These are phyloP conservation scores for Diaprepes abbreviatus DNA, from an alignment of 2,888 invertebrate genomes.

Conservation along the genomic window DNA sequence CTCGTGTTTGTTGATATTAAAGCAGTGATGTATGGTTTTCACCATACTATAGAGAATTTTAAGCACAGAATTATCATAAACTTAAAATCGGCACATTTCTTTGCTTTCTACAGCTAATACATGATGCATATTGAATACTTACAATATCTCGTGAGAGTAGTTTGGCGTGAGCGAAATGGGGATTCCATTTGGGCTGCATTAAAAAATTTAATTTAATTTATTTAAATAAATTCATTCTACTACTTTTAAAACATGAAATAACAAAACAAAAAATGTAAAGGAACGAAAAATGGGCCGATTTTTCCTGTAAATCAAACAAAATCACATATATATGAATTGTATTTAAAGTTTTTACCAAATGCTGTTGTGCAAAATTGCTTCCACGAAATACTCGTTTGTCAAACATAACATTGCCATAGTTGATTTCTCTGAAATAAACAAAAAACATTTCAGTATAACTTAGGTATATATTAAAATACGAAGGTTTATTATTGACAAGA, in stretches of 20 bases:
- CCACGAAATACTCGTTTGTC: slow-evolving; percentile 90
- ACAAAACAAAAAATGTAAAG: slow-evolving; percentile 39
- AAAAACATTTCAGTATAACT: too few relatives aligned
- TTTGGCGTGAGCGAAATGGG: slow-evolving; percentile 72
- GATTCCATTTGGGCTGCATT: slow-evolving; percentile 70
- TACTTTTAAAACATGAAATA: slow-evolving; percentile 13
- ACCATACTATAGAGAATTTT: too few relatives aligned
- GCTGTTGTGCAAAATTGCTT: slow-evolving; percentile 77
- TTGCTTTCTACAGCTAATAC: background rate
- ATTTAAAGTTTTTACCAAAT: slow-evolving; percentile 58
- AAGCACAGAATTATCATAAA: too few relatives aligned
- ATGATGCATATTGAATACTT: slow-evolving; percentile 39
- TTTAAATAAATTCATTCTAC: slow-evolving; percentile 5
- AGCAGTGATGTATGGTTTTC: too few relatives aligned
- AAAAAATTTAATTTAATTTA: slow-evolving; percentile 27
- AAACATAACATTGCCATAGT: slow-evolving; percentile 88
- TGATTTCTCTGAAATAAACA: slow-evolving; percentile 43
- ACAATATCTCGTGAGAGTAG: slow-evolving; percentile 65
- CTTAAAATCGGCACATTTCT: slow-evolving; percentile 51
- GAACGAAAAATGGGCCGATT: slow-evolving; percentile 56
- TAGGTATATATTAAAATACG: too few relatives aligned
- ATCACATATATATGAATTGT: background rate
- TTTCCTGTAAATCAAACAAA: slow-evolving; percentile 19
- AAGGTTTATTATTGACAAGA: too few relatives aligned
- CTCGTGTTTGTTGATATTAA: too few relatives aligned